Percentiles rank a stretch among this genome's conserved stretches.
These are phyloP conservation scores for Montipora foliosa DNA, from an alignment of 64 coral and sea anemone species.

Conservation along the genomic window DNA sequence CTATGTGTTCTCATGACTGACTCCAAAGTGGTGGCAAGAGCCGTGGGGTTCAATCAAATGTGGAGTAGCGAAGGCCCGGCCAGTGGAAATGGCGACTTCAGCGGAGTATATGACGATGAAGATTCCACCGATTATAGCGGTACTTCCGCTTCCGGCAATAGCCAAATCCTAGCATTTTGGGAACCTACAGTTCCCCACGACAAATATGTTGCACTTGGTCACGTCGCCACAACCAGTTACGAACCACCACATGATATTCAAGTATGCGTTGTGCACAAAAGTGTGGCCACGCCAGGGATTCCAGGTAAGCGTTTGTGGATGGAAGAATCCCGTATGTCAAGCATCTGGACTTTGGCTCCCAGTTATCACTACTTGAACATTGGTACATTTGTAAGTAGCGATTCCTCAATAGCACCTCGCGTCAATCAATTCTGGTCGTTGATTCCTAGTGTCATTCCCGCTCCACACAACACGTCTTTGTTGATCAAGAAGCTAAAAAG, in stretches of 20 bases:
- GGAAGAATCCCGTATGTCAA: constrained; percentile 47
- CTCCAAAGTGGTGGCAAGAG: constrained; percentile 13
- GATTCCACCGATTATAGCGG: not conserved
- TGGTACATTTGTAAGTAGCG: constrained; percentile 55
- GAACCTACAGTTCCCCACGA: constrained; percentile 51
- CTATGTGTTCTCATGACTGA: constrained; percentile 58
- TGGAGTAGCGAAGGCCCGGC: constrained; percentile 54
- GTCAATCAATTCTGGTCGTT: constrained; percentile 48
- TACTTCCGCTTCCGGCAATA: not conserved
- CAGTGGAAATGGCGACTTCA: constrained; percentile 10
- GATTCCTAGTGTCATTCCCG: constrained; percentile 49
- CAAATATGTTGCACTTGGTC: constrained; percentile 63
- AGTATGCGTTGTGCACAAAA: constrained; percentile 69
- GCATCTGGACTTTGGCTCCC: constrained; percentile 62
- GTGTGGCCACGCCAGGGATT: constrained; percentile 46
- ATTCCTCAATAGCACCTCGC: constrained; percentile 15
- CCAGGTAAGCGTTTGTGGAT: constrained; percentile 72
- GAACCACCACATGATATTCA: constrained; percentile 35
- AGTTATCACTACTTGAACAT: constrained; percentile 65
- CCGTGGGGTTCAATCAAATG: constrained; percentile 60
- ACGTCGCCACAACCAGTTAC: constrained; percentile 67
- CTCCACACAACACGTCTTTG: constrained; percentile 64
- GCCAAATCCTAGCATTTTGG: constrained; percentile 67
- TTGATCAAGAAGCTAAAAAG: constrained; percentile 52
- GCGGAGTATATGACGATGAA: constrained; percentile 46